Evolutionary conservation across 1,140 invertebrate species (phyloP).

Genomic region (Campodea augens): DNA sequence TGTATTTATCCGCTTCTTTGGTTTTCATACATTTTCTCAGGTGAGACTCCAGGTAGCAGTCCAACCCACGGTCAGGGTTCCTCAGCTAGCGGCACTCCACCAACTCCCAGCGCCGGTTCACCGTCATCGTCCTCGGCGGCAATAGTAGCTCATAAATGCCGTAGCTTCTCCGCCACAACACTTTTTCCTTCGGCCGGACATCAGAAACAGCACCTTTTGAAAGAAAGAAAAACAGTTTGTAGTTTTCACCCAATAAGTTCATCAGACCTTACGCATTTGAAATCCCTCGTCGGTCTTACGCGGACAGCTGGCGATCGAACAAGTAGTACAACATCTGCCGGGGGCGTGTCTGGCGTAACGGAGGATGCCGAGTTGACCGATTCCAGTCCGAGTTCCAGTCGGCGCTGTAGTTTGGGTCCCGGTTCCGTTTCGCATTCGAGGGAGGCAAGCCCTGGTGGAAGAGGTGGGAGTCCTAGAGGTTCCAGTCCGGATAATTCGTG

Average conservation of each 20-base stretch:
- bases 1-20: too few relatives aligned
- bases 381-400: conserved; percentile 9
- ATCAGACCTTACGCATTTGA: conserved; percentile 16
- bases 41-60: conserved; percentile 14
- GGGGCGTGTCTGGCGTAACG: not conserved
- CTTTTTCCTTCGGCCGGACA: conserved; percentile 6
- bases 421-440: conserved; percentile 11
- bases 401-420: conserved; percentile 9
- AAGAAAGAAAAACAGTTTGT: conserved; percentile 20
- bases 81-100: conserved; percentile 8
- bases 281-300: too few relatives aligned
- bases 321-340: conserved; percentile 4
- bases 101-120: not conserved
- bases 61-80: conserved; percentile 10
- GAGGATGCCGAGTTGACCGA: conserved; percentile 8
- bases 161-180: conserved; percentile 16
- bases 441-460: conserved; percentile 12
- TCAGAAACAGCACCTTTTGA: conserved; percentile 6
- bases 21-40: too few relatives aligned
- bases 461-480: not conserved
- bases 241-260: conserved; percentile 19
- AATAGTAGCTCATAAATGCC: conserved; percentile 16
- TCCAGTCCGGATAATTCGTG: too few relatives aligned
- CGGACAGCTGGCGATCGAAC: conserved; percentile 13
- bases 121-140: conserved; percentile 8